A percentile compares a stretch with the other conserved stretches of the same genome.
phyloP scores from a whole-genome alignment of 2,888 invertebrate species.

The Calephelis perditalis region DNA sequence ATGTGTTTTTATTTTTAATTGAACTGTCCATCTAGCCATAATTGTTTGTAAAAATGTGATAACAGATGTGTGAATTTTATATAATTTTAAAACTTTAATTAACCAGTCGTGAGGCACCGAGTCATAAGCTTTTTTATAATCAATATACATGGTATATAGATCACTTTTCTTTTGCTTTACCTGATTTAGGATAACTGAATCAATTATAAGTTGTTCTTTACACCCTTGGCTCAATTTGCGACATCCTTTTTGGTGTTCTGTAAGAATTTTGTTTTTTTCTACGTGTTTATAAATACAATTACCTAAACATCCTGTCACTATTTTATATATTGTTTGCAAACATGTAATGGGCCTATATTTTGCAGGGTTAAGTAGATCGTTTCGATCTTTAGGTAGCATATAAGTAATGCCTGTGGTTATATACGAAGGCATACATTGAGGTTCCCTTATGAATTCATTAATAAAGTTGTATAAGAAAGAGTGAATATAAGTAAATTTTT shows the following conservation, averaged over 20 bases:
- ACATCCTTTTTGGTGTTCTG: background rate
- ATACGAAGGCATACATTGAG: background rate
- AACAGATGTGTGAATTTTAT: background rate
- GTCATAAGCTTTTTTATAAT: conserved; percentile 8
- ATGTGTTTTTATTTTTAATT: background rate
- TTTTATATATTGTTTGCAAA: conserved; percentile 8
- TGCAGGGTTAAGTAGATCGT: background rate
- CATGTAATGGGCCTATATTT: background rate
- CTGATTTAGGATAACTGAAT: background rate
- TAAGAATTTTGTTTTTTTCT: background rate
- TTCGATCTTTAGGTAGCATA: conserved; percentile 7
- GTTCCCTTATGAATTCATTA: background rate
- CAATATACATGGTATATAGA: conserved; percentile 1
- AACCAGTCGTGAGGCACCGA: background rate
- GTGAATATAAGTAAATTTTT: background rate
- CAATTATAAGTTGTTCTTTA: conserved; percentile 1
- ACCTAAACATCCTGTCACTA: conserved; percentile 4
- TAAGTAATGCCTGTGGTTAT: conserved; percentile 5
- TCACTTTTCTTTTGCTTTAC: background rate
- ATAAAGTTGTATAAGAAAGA: conserved; percentile 1
- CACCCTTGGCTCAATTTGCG: background rate
- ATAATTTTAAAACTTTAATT: background rate
- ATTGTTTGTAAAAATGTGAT: background rate
- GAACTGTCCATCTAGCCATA: background rate
- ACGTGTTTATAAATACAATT: background rate